Conservation (phyloP, 2,797 vertebrate genomes). For the Anableps anableps region DNA sequence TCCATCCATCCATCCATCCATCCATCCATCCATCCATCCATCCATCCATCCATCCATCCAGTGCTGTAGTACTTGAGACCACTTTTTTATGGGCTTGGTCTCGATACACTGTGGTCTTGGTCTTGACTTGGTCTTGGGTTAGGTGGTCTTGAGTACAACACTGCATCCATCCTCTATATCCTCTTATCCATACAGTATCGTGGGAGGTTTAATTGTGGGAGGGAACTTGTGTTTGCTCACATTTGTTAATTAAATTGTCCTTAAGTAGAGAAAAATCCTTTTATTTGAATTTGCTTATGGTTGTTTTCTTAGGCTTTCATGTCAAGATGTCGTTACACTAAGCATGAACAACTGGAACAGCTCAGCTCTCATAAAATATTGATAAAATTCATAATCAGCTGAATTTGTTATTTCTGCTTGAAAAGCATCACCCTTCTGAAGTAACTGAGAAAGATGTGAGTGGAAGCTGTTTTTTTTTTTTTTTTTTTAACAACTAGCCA, state of each 20-base stretch:
- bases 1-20: too few species aligned
- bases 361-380: conserved; percentile 59
- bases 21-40: too few species aligned
- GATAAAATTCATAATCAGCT: conserved; percentile 44
- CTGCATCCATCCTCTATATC: too few species aligned
- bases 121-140: too few species aligned
- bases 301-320: neutral
- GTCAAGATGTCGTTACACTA: conserved; percentile 57
- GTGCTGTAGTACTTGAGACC: too few species aligned
- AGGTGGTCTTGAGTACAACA: too few species aligned
- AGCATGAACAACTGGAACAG: conserved; percentile 63
- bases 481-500: neutral
- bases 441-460: conserved; percentile 23
- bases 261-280: neutral
- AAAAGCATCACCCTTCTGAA: conserved; percentile 48
- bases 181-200: neutral
- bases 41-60: too few species aligned
- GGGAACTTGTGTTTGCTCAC: neutral
- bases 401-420: conserved; percentile 49
- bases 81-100: too few species aligned
- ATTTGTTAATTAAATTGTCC: neutral
- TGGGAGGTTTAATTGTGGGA: neutral
- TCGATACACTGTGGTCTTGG: too few species aligned
- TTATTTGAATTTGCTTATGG: neutral
- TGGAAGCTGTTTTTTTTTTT: neutral